phyloP scores from a whole-genome alignment of 2,113 vertebrate genomes.

The Ochotona curzoniae region DNA sequence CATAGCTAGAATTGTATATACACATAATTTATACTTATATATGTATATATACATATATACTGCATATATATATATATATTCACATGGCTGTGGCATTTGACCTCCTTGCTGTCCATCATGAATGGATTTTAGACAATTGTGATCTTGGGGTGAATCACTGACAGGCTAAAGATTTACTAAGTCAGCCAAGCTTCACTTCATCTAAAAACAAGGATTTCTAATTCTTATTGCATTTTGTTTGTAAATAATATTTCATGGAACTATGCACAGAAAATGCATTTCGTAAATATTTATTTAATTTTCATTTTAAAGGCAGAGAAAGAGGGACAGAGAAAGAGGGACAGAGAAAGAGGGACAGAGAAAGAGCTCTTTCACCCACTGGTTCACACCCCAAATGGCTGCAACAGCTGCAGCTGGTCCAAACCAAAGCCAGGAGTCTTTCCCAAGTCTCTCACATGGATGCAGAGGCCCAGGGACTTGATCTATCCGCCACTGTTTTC shows the following conservation, averaged over 20 bases:
- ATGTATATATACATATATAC: not conserved
- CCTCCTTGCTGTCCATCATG: not conserved
- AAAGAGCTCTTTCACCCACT: no score
- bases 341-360: no score
- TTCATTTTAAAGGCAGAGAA: no score
- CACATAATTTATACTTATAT: not conserved
- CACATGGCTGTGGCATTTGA: not conserved
- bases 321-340: no score
- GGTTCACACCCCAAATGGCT: no score
- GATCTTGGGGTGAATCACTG: not conserved
- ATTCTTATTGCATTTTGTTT: not conserved
- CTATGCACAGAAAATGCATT: not conserved
- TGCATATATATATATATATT: not conserved
- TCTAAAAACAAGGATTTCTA: slow-evolving; percentile 17
- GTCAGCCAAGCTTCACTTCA: not conserved
- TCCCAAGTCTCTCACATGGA: no score
- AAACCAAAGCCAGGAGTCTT: no score
- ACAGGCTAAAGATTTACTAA: not conserved
- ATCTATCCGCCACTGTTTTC: no score
- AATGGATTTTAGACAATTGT: not conserved
- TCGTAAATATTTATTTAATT: no score
- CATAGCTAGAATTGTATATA: not conserved
- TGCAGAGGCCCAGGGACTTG: no score
- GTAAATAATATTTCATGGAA: not conserved
- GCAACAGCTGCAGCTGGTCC: no score